Base-by-base conservation (phyloP, 2,113 vertebrate genomes). In the Probosciger aterrimus region DNA sequence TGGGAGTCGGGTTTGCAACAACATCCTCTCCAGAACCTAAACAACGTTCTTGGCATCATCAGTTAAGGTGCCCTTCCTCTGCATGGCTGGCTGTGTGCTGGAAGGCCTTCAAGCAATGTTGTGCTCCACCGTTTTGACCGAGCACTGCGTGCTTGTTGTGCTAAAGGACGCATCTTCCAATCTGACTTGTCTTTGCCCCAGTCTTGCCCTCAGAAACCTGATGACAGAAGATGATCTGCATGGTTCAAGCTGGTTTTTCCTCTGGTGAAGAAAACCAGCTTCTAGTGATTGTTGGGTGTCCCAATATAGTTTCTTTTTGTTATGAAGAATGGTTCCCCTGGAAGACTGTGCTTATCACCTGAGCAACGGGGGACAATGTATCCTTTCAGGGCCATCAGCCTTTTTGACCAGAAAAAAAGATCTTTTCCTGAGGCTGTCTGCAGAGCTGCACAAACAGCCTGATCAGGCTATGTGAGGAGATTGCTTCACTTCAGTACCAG, bases 11-110 rank as follows among this genome's bases (percentile, higher is more conserved):
- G 30, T 93, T 88, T 70, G 83, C 88, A 92, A 86, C 90, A 94
- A 96, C 93, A 96, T 94, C 92, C 88, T 95, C 92, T 84, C 80
- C 83, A 93, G 85, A 93, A 93, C 65, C 88, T 92, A 96, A 96
- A 95, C 90, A 95, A 80, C 83, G 71, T 39, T 78, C 68, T 80
- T 92, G 92, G 88, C 92, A 95, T 81, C 69, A 41, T 64, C 64
- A 33, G 39, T 67, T 85, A 68, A 31, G 31, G 31, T 64, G 43
- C 52, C 24, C n/a, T 74, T 55, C 81, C 53, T 68, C 53, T 86
- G 81, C 71, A 16, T 1, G 23, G 30, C 50, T 78, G 47, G 7
- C 73, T 79, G 60, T 30, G 57, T 86, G 64, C 24, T 92, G 60
- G 55, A 78, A 84, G 50, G 25, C 22, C 46, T 86, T 47, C 33